These are phyloP conservation scores for Champsocephalus gunnari DNA, from an alignment of 2,797 vertebrate genomes.

Conservation along the genomic window DNA sequence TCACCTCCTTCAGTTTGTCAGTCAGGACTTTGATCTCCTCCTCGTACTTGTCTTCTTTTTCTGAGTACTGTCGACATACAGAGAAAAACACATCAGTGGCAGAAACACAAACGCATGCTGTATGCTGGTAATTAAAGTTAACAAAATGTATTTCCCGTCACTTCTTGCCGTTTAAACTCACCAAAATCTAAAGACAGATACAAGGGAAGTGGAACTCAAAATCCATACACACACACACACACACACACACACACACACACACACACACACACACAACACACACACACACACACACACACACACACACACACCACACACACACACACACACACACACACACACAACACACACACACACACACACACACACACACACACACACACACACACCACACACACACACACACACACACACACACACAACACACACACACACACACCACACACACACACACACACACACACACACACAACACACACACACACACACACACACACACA, in stretches of 20 bases:
- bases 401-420: not conserved
- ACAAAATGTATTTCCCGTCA: conserved; percentile 16
- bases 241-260: not conserved
- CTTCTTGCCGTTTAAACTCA: conserved; percentile 13
- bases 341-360: not conserved
- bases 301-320: too few relatives aligned
- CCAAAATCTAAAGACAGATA: conserved; percentile 30
- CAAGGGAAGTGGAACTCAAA: conserved; percentile 53
- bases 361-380: too few relatives aligned
- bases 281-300: too few relatives aligned
- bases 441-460: too few relatives aligned
- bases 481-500: too few relatives aligned
- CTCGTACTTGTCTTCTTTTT: conserved; percentile 99
- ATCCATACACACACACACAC: conserved; percentile 13
- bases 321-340: conserved; percentile 5
- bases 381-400: not conserved
- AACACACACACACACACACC: too few relatives aligned
- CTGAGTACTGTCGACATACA: conserved; percentile 90
- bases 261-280: not conserved
- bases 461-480: too few relatives aligned
- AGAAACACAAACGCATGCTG: conserved; percentile 9
- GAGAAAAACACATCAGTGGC: conserved; percentile 14
- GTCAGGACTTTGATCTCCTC: conserved; percentile 97
- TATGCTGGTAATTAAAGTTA: too few relatives aligned
- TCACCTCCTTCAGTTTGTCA: conserved; percentile 89